Conservation (phyloP, 2,113 vertebrate species). For the Polypterus bichir region DNA sequence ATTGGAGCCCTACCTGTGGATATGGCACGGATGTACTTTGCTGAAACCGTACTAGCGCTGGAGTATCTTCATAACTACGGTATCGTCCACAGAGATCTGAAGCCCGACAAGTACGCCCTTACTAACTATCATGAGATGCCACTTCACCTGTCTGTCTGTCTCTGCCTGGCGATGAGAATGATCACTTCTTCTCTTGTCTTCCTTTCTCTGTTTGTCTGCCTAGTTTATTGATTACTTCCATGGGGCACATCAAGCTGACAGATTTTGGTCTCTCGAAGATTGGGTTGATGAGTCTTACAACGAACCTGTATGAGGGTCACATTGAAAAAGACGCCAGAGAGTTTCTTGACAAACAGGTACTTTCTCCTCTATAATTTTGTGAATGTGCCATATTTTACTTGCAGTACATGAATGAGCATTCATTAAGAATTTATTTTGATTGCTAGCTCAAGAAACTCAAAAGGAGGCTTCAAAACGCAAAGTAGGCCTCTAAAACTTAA, state of each 20-base stretch:
- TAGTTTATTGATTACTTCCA: conserved; percentile 93
- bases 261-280: conserved; percentile 96
- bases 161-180: background rate
- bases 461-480: too few species aligned
- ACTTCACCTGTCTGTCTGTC: background rate
- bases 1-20: conserved; percentile 88
- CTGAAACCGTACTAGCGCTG: conserved; percentile 83
- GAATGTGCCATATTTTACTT: background rate
- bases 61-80: conserved; percentile 96
- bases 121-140: background rate
- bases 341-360: conserved; percentile 92
- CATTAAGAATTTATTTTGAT: too few species aligned
- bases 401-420: too few species aligned
- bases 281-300: conserved; percentile 92
- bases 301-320: conserved; percentile 91
- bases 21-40: conserved; percentile 93
- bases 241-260: conserved; percentile 95
- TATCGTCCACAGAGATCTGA: conserved; percentile 94
- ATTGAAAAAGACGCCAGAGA: conserved; percentile 94
- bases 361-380: background rate
- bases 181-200: background rate
- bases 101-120: conserved; percentile 83
- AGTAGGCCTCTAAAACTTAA: too few species aligned
- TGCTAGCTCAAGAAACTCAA: too few species aligned
- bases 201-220: conserved; percentile 10